These are phyloP conservation scores for Coremacera marginata DNA, from an alignment of 2,888 invertebrate species.

Conservation along the genomic window DNA sequence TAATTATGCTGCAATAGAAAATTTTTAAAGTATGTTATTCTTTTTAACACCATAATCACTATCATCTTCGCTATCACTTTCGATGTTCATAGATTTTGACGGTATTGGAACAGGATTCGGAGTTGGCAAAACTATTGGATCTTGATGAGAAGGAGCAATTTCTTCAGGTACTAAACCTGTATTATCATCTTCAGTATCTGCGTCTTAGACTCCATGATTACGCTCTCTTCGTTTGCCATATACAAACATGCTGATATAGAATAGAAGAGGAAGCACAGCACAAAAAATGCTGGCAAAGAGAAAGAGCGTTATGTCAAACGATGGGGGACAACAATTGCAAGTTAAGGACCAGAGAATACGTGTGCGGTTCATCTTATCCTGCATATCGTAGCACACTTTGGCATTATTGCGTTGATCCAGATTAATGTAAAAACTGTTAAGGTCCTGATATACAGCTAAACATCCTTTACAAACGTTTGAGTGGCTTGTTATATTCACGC, in stretches of 20 bases:
- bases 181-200: constrained; percentile 19
- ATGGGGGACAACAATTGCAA: constrained; percentile 60
- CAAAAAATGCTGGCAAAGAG: constrained; percentile 50
- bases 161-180: background rate
- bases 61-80: background rate
- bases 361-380: constrained; percentile 64
- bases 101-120: background rate
- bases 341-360: constrained; percentile 60
- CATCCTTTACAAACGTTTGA: constrained; percentile 44
- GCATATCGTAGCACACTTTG: constrained; percentile 60
- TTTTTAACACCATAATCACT: background rate
- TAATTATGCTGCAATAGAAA: no score
- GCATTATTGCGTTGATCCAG: constrained; percentile 56
- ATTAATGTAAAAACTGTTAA: constrained; percentile 55
- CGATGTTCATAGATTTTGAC: background rate
- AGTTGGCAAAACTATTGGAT: background rate
- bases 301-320: constrained; percentile 53
- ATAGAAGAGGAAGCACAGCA: constrained; percentile 56
- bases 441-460: constrained; percentile 42
- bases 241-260: constrained; percentile 54
- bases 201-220: constrained; percentile 57
- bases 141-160: background rate
- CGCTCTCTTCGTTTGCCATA: constrained; percentile 59
- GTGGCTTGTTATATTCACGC: constrained; percentile 15
- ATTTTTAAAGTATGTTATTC: no score